Conservation (phyloP, 2,797 vertebrate genomes). For the Onychomys torridus region DNA sequence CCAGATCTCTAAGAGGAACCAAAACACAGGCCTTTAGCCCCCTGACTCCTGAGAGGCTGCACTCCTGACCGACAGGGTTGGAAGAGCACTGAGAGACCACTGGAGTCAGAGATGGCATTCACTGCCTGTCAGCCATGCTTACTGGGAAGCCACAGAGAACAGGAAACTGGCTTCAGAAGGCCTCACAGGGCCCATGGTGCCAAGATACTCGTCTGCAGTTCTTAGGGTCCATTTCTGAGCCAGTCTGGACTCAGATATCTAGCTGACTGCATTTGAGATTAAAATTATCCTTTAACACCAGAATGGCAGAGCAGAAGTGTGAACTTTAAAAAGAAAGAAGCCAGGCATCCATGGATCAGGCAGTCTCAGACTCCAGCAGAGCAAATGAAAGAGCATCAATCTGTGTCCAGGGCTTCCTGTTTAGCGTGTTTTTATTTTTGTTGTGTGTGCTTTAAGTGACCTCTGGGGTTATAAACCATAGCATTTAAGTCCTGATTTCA, state of each 20-base stretch:
- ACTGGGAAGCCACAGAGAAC: neutral
- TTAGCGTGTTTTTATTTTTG: neutral
- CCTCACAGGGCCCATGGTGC: neutral
- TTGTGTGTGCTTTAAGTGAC: slow-evolving; percentile 69
- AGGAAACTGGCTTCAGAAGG: neutral
- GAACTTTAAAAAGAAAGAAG: neutral
- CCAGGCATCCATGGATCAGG: neutral
- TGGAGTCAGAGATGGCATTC: neutral
- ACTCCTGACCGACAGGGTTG: neutral
- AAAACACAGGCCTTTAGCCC: neutral
- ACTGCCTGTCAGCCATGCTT: neutral
- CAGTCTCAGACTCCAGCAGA: slow-evolving; percentile 69
- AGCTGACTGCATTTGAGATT: slow-evolving; percentile 11
- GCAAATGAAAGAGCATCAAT: slow-evolving; percentile 54
- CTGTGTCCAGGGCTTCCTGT: neutral
- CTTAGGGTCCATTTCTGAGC: slow-evolving; percentile 22
- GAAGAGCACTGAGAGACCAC: neutral
- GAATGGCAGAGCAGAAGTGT: neutral
- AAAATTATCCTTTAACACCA: slow-evolving; percentile 39
- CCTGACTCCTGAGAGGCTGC: neutral
- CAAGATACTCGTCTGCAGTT: neutral
- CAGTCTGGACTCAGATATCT: neutral
- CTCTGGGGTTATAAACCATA: slow-evolving; percentile 71
- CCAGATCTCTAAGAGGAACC: neutral
- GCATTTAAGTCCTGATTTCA: slow-evolving; percentile 58